Percentiles rank a stretch among this genome's conserved stretches.
Evolutionary conservation across 2,888 invertebrate species (phyloP).

Genomic region (Ecliptopera silaceata): DNA sequence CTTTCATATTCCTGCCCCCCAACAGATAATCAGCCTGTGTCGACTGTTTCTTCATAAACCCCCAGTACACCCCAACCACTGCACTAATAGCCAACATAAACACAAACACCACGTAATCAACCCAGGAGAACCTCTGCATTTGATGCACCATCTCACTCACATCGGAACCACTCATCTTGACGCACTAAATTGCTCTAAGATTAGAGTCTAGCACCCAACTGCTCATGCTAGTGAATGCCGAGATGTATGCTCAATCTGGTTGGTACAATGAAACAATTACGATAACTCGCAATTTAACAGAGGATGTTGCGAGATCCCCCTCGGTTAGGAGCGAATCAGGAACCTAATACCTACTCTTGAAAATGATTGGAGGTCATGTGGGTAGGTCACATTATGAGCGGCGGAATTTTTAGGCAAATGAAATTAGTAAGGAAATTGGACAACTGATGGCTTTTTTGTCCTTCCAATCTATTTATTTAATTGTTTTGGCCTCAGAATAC

Average conservation of each 20-base stretch:
- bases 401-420: constrained; percentile 1
- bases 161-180: constrained; percentile 60
- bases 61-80: constrained; percentile 92
- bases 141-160: constrained; percentile 76
- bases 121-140: constrained; percentile 86
- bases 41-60: constrained; percentile 86
- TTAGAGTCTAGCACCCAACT: constrained; percentile 49
- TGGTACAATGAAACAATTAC: constrained; percentile 80
- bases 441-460: neutral
- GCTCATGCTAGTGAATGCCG: constrained; percentile 50
- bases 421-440: neutral
- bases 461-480: neutral
- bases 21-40: constrained; percentile 89
- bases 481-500: too few species aligned
- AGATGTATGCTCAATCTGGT: constrained; percentile 68
- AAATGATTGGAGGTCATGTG: constrained; percentile 38
- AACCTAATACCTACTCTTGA: constrained; percentile 54
- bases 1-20: constrained; percentile 91
- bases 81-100: constrained; percentile 90
- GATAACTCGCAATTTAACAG: constrained; percentile 82
- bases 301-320: constrained; percentile 82
- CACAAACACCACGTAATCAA: constrained; percentile 91
- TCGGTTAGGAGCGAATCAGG: constrained; percentile 63
- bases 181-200: neutral
- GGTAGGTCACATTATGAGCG: constrained; percentile 25